Evolutionary conservation across 2,113 vertebrate species (phyloP).

Genomic region (Grus americana): DNA sequence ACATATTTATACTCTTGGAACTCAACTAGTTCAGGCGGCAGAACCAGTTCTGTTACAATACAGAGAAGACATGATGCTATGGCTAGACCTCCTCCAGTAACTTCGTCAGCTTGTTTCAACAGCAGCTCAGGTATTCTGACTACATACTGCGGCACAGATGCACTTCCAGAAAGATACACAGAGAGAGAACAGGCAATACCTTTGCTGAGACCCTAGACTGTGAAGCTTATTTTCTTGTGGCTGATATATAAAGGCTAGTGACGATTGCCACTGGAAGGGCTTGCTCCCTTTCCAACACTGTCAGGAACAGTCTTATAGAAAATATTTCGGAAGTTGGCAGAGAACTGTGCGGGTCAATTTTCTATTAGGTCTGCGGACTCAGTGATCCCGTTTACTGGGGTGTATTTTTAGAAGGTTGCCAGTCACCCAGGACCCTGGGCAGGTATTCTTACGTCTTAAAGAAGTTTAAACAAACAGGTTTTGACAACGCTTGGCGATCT

Average conservation of each 20-base stretch:
- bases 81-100: neutral
- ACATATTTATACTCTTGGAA: neutral
- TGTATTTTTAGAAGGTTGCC: neutral
- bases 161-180: neutral
- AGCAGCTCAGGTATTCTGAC: neutral
- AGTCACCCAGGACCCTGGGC: neutral
- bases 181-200: neutral
- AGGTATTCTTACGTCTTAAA: neutral
- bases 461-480: neutral
- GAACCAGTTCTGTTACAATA: conserved; percentile 32
- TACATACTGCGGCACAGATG: neutral
- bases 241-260: neutral
- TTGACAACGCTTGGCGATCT: neutral
- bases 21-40: conserved; percentile 32
- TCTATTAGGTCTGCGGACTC: neutral
- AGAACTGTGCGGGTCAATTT: neutral
- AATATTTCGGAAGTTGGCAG: neutral
- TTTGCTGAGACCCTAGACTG: neutral
- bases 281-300: neutral
- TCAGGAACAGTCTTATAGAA: neutral
- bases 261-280: neutral
- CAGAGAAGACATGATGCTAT: neutral
- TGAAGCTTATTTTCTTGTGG: neutral
- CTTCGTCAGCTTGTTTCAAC: neutral
- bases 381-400: neutral